Percentiles rank a stretch among this genome's conserved stretches.
Conservation (phyloP, 2,797 vertebrate genomes). For the Rhinoraja longicauda region DNA sequence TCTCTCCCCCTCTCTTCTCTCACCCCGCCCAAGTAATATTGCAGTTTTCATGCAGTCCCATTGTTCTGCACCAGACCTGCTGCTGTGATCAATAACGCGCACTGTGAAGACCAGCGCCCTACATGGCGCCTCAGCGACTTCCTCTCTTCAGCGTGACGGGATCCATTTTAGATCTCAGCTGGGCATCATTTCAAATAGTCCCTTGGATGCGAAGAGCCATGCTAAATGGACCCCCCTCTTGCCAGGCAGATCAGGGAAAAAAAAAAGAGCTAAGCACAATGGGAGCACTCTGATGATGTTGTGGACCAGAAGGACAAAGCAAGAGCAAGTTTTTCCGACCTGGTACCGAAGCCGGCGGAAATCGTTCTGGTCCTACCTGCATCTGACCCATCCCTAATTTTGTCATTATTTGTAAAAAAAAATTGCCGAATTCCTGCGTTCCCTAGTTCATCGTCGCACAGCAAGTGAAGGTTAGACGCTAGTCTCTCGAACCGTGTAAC, state of each 20-base stretch:
- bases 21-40: constrained; percentile 12
- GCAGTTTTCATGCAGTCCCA: constrained; percentile 28
- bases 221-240: constrained; percentile 37
- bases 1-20: neutral
- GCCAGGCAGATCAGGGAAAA: neutral
- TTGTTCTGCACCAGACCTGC: constrained; percentile 27
- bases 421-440: neutral
- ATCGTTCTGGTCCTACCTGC: neutral
- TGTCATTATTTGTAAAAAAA: neutral
- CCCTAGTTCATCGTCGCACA: neutral
- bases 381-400: neutral
- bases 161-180: constrained; percentile 36
- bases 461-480: neutral
- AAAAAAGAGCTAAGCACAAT: constrained; percentile 9
- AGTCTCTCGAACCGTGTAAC: neutral
- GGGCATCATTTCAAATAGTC: neutral
- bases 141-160: neutral
- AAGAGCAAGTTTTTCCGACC: neutral
- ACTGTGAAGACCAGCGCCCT: neutral
- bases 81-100: constrained; percentile 26
- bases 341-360: neutral
- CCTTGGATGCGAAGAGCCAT: constrained; percentile 24
- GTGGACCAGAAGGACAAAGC: constrained; percentile 12
- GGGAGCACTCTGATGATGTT: constrained; percentile 7
- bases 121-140: neutral